Conservation (phyloP, 1,140 invertebrate genomes). For the Diprion similis region DNA sequence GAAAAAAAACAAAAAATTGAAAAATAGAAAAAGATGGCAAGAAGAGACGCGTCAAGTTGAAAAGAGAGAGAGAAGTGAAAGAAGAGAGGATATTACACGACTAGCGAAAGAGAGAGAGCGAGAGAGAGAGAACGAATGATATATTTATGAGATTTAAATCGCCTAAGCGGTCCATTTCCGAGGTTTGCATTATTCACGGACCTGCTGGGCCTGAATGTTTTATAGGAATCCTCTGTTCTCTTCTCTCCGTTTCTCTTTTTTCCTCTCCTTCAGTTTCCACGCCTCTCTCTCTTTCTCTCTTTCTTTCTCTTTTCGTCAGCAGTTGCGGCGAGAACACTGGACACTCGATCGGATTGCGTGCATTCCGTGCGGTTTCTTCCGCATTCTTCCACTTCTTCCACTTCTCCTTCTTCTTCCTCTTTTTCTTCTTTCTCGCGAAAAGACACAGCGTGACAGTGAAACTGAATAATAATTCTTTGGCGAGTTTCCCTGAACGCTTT, state of each 20-base stretch:
- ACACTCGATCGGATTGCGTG: background rate
- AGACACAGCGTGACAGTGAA: background rate
- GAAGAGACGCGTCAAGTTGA: background rate
- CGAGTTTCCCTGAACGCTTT: background rate
- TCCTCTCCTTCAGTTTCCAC: background rate
- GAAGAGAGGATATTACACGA: background rate
- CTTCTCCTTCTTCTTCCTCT: background rate
- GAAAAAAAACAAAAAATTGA: background rate
- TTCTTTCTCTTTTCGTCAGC: slow-evolving; percentile 18
- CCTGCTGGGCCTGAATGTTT: slow-evolving; percentile 52
- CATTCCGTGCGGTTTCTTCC: background rate
- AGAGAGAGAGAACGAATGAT: slow-evolving; percentile 33
- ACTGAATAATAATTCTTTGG: background rate
- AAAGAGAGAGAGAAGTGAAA: background rate
- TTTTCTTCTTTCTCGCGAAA: background rate
- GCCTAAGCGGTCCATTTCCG: slow-evolving; percentile 59
- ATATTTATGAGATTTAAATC: slow-evolving; percentile 62
- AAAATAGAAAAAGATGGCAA: background rate
- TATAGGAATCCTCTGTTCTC: slow-evolving; percentile 33
- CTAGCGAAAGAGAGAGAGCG: slow-evolving; percentile 11
- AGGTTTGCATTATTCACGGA: slow-evolving; percentile 55
- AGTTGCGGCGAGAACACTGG: background rate
- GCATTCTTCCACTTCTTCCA: background rate
- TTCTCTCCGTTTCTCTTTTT: background rate
- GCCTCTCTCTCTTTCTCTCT: slow-evolving; percentile 16